Percentiles rank a stretch among this genome's conserved stretches.
Conservation (phyloP, 2,888 invertebrate genomes). For the Mesoligia furuncula region DNA sequence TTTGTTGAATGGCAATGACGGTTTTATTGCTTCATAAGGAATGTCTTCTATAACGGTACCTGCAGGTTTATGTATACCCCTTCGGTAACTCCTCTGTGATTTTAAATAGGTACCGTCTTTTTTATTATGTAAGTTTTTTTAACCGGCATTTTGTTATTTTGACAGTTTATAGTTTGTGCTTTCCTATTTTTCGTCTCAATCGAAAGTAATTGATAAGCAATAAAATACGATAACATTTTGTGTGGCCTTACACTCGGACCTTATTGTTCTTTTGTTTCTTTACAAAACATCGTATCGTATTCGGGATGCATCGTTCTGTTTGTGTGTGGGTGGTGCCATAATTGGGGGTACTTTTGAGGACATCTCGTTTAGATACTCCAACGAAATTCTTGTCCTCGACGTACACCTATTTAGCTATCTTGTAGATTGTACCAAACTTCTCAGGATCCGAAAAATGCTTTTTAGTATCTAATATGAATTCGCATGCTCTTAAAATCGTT, state of each 20-base stretch:
- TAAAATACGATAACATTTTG: conserved; percentile 6
- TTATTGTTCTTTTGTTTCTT: not conserved
- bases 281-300: not conserved
- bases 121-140: conserved; percentile 21
- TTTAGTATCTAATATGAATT: not conserved
- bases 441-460: not conserved
- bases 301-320: not conserved
- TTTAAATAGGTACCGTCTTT: conserved; percentile 34
- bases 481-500: not conserved
- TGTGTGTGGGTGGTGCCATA: not conserved
- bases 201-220: conserved; percentile 6
- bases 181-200: not conserved
- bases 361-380: not conserved
- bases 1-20: conserved; percentile 76
- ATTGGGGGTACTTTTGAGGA: not conserved
- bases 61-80: conserved; percentile 26
- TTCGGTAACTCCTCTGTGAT: conserved; percentile 46
- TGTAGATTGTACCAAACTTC: too few species aligned
- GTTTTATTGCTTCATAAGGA: conserved; percentile 71
- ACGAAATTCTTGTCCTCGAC: not conserved
- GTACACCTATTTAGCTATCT: not conserved
- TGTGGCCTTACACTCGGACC: not conserved
- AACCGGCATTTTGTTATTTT: conserved; percentile 24
- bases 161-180: not conserved
- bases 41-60: conserved; percentile 70